These are phyloP conservation scores for Athene cunicularia DNA, from an alignment of 2,113 vertebrate genomes.

Conservation along the genomic window DNA sequence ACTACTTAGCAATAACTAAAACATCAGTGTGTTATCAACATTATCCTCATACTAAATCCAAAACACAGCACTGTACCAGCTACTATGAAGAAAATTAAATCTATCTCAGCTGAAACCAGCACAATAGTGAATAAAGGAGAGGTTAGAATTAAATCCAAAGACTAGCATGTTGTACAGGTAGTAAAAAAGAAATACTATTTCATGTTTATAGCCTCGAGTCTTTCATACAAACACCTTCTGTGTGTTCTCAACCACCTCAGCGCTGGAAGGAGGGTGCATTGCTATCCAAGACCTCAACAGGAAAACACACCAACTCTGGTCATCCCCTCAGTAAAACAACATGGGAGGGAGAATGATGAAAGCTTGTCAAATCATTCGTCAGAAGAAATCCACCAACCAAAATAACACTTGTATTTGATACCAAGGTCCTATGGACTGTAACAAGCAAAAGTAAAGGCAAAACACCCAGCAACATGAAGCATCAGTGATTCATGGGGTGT, in stretches of 20 bases:
- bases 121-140: neutral
- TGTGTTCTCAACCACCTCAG: neutral
- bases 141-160: neutral
- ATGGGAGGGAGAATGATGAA: neutral
- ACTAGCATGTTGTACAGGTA: neutral
- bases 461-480: neutral
- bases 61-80: too few species aligned
- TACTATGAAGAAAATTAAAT: too few species aligned
- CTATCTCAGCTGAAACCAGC: too few species aligned
- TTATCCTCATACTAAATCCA: too few species aligned
- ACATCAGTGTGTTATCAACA: too few species aligned
- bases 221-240: neutral
- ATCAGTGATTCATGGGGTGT: neutral
- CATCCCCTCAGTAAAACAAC: neutral
- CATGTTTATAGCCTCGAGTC: neutral
- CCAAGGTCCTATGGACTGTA: neutral
- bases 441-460: neutral
- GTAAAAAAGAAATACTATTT: neutral
- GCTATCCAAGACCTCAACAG: neutral
- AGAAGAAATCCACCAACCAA: neutral
- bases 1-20: too few species aligned
- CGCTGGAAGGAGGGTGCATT: rapidly evolving
- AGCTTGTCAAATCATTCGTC: neutral
- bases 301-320: neutral
- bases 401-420: neutral